Conservation (phyloP, 2,888 invertebrate species). For the Drosophila melanosoma region DNA sequence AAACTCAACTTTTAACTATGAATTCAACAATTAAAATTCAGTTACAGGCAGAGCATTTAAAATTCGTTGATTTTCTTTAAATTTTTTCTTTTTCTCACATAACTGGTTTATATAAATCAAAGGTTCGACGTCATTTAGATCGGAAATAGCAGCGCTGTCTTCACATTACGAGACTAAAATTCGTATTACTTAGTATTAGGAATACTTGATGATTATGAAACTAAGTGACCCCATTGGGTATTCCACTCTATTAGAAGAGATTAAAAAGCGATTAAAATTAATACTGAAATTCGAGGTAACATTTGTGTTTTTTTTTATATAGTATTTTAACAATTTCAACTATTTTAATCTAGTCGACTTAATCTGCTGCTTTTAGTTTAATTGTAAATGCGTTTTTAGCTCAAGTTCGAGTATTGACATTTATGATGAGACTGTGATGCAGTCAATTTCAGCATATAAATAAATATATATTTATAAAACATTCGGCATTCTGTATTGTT, state of each 20-base stretch:
- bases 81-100: conserved; percentile 13
- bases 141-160: conserved; percentile 42
- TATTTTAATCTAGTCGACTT: neutral
- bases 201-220: conserved; percentile 30
- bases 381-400: conserved; percentile 4
- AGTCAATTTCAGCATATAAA: neutral
- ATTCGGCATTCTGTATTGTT: neutral
- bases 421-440: neutral
- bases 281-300: neutral
- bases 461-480: neutral
- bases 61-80: conserved; percentile 22
- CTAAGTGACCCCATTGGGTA: conserved; percentile 31
- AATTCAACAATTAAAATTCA: conserved; percentile 16
- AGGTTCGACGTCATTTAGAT: conserved; percentile 40
- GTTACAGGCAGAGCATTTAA: conserved; percentile 47
- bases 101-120: conserved; percentile 46
- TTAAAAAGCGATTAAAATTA: conserved; percentile 13
- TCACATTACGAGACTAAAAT: conserved; percentile 13
- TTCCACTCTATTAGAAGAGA: conserved; percentile 7
- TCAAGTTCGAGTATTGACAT: neutral
- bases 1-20: too few relatives aligned
- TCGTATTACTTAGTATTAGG: neutral
- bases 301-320: neutral
- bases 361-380: neutral
- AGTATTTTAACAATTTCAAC: neutral